These are phyloP conservation scores for Hemaris fuciformis DNA, from an alignment of 2,888 invertebrate species.

Conservation along the genomic window DNA sequence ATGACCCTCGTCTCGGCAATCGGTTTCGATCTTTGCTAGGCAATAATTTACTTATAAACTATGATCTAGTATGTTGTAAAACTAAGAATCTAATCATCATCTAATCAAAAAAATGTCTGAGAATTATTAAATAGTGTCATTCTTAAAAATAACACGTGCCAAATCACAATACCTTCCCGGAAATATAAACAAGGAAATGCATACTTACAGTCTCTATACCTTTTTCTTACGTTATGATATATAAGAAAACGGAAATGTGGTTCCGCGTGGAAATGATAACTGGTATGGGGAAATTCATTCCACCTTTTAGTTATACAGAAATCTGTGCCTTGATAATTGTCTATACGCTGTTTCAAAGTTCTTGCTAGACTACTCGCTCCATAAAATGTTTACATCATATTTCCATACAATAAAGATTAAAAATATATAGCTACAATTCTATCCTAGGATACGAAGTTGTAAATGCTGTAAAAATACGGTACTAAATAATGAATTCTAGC, in stretches of 20 bases:
- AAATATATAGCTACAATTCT: no score
- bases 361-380: neutral
- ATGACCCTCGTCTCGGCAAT: no score
- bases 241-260: neutral
- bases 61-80: no score
- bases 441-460: no score
- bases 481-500: no score
- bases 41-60: no score
- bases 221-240: neutral
- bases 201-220: neutral
- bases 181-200: neutral
- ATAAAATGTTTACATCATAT: neutral
- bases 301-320: neutral
- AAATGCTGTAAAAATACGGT: no score
- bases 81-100: no score
- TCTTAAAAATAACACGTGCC: neutral
- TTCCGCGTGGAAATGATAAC: constrained; percentile 1
- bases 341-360: neutral
- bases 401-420: no score
- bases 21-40: no score
- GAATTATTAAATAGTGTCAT: neutral
- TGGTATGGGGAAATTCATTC: neutral
- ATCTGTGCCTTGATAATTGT: neutral
- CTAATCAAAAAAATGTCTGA: neutral
- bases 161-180: neutral